Evolutionary conservation across 2,888 invertebrate species (phyloP).

Genomic region (Thyatira batis): DNA sequence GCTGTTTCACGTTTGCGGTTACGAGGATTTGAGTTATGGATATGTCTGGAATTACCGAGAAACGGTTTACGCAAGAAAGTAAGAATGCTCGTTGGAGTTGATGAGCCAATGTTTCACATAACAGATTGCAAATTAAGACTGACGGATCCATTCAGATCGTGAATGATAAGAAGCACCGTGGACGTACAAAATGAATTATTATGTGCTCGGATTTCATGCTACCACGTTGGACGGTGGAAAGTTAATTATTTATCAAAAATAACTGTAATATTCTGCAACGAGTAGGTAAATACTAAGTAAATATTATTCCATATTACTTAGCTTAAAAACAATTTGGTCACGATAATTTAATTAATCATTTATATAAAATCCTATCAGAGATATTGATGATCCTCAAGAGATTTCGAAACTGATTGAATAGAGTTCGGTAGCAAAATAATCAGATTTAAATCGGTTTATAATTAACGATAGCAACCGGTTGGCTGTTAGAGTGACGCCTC

Average conservation of each 20-base stretch:
- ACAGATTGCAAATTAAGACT: constrained; percentile 55
- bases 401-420: constrained; percentile 64
- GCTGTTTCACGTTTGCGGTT: constrained; percentile 43
- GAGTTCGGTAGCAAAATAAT: constrained; percentile 73
- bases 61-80: constrained; percentile 46
- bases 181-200: constrained; percentile 54
- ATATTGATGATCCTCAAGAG: constrained; percentile 60
- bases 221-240: constrained; percentile 33
- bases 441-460: constrained; percentile 73
- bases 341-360: constrained; percentile 63
- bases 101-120: constrained; percentile 37
- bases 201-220: constrained; percentile 48
- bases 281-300: background rate
- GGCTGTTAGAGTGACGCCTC: constrained; percentile 54
- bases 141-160: constrained; percentile 61
- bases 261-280: background rate
- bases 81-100: constrained; percentile 27
- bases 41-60: constrained; percentile 35
- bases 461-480: constrained; percentile 74
- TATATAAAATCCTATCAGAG: constrained; percentile 60
- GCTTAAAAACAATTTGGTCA: constrained; percentile 50
- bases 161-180: constrained; percentile 40
- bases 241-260: constrained; percentile 33
- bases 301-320: constrained; percentile 26
- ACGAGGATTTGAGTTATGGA: constrained; percentile 55